Conservation (phyloP, 2,888 invertebrate species). For the Apodemia mormo region DNA sequence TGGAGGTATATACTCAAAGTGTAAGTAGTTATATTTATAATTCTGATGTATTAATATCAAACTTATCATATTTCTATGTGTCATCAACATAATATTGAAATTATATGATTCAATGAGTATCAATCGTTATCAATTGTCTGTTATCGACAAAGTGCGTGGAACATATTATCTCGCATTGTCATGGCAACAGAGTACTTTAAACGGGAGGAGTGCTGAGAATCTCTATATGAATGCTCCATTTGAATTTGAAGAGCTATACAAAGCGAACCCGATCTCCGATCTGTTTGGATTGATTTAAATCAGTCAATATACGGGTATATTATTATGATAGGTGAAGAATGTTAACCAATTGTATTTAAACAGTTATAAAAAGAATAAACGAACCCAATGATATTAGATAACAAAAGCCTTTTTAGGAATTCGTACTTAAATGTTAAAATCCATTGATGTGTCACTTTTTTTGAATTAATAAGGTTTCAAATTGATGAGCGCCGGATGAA, state of each 20-base stretch:
- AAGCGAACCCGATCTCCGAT: slow-evolving; percentile 66
- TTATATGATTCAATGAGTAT: not conserved
- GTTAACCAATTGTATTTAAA: not conserved
- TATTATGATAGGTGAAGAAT: not conserved
- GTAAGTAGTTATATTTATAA: too few relatives aligned
- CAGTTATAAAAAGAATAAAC: too few relatives aligned
- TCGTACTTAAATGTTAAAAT: too few relatives aligned
- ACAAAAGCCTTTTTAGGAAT: too few relatives aligned
- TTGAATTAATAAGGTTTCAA: too few relatives aligned
- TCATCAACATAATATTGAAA: not conserved
- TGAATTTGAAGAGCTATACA: slow-evolving; percentile 79
- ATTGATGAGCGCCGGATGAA: too few relatives aligned
- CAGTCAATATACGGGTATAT: slow-evolving; percentile 29
- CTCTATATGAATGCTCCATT: slow-evolving; percentile 76
- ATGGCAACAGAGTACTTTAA: slow-evolving; percentile 11
- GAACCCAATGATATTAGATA: too few relatives aligned
- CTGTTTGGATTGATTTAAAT: slow-evolving; percentile 53
- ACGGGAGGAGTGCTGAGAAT: slow-evolving; percentile 41
- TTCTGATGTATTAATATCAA: too few relatives aligned
- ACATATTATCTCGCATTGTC: not conserved
- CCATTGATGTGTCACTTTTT: too few relatives aligned
- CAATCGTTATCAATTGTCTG: not conserved
- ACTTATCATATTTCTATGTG: not conserved
- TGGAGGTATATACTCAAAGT: too few relatives aligned
- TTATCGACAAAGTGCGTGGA: not conserved